Conservation (phyloP, 1,140 invertebrate species). For the Macrobrachium nipponense region DNA sequence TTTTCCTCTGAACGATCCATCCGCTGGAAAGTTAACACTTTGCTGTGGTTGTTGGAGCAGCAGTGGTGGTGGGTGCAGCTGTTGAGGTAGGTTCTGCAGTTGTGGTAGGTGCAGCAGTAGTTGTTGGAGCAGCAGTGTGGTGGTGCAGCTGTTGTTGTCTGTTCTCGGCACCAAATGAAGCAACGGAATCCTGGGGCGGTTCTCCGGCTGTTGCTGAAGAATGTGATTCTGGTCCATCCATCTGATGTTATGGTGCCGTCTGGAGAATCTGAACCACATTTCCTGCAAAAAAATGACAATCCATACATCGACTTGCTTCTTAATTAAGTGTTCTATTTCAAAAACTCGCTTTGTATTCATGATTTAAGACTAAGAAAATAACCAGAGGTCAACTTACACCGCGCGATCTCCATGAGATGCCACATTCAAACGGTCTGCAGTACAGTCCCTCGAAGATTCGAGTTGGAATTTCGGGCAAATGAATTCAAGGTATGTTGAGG, state of each 20-base stretch:
- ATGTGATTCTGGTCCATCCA: conserved; percentile 23
- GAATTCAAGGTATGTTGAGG: conserved; percentile 28
- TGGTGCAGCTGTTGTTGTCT: neutral
- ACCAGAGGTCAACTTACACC: neutral
- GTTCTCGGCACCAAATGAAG: conserved; percentile 23
- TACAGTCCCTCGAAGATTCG: conserved; percentile 1
- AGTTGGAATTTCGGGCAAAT: conserved; percentile 23
- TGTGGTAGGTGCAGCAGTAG: too few species aligned
- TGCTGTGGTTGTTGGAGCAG: neutral
- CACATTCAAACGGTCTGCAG: too few species aligned
- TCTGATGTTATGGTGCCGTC: conserved; percentile 14
- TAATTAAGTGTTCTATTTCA: too few species aligned
- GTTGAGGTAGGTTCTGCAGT: neutral
- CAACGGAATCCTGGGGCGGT: conserved; percentile 11
- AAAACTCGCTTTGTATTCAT: too few species aligned
- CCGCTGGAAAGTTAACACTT: too few species aligned
- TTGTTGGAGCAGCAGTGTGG: neutral
- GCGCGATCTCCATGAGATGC: neutral
- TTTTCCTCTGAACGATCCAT: too few species aligned
- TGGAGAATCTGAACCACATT: conserved; percentile 7
- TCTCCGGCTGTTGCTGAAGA: neutral
- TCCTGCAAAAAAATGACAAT: neutral
- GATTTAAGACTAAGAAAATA: too few species aligned
- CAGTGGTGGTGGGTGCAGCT: too few species aligned
- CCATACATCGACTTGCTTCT: too few species aligned